Percentiles rank a stretch among this genome's conserved stretches.
phyloP scores from a whole-genome alignment of 2,113 vertebrate species.

The Brevimyrus niger region DNA sequence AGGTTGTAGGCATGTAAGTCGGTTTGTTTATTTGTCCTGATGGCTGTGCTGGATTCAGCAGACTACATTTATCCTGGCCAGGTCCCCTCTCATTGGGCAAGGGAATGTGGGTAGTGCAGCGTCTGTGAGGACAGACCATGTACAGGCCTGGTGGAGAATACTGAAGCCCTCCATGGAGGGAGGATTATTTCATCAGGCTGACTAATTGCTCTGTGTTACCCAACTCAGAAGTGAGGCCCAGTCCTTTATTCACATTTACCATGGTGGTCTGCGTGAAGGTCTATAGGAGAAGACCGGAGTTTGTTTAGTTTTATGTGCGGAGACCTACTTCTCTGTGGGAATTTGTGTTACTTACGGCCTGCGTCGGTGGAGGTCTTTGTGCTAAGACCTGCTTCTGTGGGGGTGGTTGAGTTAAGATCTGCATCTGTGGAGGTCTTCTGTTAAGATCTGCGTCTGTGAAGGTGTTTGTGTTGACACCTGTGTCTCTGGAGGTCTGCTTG shows the following conservation, averaged over 20 bases:
- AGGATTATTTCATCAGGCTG: constrained; percentile 31
- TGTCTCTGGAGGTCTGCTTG: neutral
- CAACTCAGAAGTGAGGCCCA: constrained; percentile 6
- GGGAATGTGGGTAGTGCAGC: neutral
- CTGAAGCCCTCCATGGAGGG: constrained; percentile 16
- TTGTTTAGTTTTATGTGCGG: neutral
- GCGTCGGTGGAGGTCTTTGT: neutral
- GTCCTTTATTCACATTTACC: constrained; percentile 5
- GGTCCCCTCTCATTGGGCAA: neutral
- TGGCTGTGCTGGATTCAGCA: neutral
- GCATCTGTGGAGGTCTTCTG: neutral
- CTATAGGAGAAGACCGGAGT: neutral
- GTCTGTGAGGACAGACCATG: neutral
- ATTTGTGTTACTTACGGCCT: neutral
- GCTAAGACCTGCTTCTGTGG: neutral
- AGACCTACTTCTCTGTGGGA: neutral
- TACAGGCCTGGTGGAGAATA: neutral
- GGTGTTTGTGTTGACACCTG: neutral
- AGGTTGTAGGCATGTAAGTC: neutral
- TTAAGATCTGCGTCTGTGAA: neutral
- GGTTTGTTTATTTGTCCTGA: neutral
- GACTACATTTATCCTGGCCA: neutral
- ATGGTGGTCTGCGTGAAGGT: neutral
- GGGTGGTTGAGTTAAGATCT: neutral
- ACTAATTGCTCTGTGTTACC: constrained; percentile 27